phyloP scores from a whole-genome alignment of 2,113 vertebrate species.

The Paracanthobrama guichenoti region DNA sequence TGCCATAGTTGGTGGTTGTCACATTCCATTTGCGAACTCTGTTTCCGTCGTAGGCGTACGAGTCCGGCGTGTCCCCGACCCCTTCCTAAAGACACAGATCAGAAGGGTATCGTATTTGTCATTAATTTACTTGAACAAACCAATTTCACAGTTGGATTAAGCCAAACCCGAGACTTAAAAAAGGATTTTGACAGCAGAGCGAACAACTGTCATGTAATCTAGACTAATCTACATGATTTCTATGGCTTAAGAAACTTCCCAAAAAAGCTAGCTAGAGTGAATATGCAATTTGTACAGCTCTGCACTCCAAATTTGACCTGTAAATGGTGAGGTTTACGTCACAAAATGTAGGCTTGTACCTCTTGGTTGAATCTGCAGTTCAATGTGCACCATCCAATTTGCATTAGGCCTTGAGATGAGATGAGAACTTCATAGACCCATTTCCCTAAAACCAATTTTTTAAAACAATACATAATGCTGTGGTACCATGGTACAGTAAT shows the following conservation, averaged over 20 bases:
- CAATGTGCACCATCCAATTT: conserved; percentile 98
- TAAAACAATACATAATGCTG: background rate
- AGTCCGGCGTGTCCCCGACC: conserved; percentile 93
- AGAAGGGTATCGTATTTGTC: background rate
- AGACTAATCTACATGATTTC: background rate
- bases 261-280: background rate
- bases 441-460: conserved; percentile 81
- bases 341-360: conserved; percentile 70
- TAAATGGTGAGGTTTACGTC: background rate
- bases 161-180: background rate
- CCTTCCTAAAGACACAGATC: conserved; percentile 81
- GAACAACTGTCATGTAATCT: background rate
- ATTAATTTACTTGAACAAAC: background rate
- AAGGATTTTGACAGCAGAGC: background rate
- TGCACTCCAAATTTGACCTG: background rate
- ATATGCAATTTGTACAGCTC: background rate
- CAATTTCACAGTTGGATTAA: background rate
- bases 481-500: background rate
- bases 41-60: conserved; percentile 96
- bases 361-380: conserved; percentile 98
- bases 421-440: conserved; percentile 98
- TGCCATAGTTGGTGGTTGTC: conserved; percentile 96
- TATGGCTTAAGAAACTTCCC: background rate
- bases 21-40: conserved; percentile 97
- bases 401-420: conserved; percentile 98